phyloP scores from a whole-genome alignment of 2,888 invertebrate genomes.

The Eueremaeus valkanovi region DNA sequence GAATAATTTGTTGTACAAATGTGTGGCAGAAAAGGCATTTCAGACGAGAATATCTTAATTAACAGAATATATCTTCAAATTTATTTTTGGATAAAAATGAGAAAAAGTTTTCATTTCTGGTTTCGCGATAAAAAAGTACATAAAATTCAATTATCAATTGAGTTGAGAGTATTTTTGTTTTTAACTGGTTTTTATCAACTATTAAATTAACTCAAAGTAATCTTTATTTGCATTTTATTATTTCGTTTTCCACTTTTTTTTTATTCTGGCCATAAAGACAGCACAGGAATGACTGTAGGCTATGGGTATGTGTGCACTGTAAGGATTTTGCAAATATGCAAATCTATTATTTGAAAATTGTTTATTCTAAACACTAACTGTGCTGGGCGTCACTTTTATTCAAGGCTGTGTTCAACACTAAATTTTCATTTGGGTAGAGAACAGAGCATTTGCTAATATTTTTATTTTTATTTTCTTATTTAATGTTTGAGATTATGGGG shows the following conservation, averaged over 20 bases:
- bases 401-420: not conserved
- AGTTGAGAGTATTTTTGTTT: not conserved
- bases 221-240: not conserved
- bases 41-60: not conserved
- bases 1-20: no score
- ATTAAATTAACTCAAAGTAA: not conserved
- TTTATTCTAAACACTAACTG: not conserved
- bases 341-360: not conserved
- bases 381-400: not conserved
- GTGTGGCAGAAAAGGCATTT: no score
- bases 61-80: not conserved
- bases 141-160: no score
- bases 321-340: not conserved
- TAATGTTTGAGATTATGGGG: not conserved
- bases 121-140: not conserved
- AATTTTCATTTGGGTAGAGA: not conserved
- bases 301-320: not conserved
- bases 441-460: not conserved
- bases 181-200: not conserved
- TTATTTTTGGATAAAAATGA: not conserved
- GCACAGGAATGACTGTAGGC: no score
- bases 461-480: not conserved
- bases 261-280: no score
- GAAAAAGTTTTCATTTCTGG: conserved; percentile 13
- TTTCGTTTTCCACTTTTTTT: not conserved